Percentiles rank a stretch among this genome's conserved stretches.
Conservation (phyloP, 2,797 vertebrate species). For the Neoniphon sammara region DNA sequence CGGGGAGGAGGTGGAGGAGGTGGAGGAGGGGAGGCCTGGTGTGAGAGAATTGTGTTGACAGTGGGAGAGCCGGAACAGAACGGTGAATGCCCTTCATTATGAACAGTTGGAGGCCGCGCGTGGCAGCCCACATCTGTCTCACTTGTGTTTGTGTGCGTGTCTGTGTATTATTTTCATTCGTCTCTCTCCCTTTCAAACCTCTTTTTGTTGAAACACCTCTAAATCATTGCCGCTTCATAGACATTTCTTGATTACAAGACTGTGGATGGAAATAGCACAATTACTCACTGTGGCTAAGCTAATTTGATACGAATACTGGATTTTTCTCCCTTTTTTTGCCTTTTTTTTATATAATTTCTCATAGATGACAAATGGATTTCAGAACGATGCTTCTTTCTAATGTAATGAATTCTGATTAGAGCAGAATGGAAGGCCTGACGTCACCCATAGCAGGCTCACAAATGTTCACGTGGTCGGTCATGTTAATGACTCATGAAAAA, state of each 20-base stretch:
- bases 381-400: slow-evolving; percentile 52
- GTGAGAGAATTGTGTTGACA: slow-evolving; percentile 63
- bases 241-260: slow-evolving; percentile 53
- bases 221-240: slow-evolving; percentile 38
- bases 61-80: slow-evolving; percentile 62
- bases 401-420: slow-evolving; percentile 65
- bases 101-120: slow-evolving; percentile 57
- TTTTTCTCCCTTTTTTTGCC: slow-evolving; percentile 1
- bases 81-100: slow-evolving; percentile 74
- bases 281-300: slow-evolving; percentile 58
- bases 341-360: slow-evolving; percentile 32
- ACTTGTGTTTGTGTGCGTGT: slow-evolving; percentile 29
- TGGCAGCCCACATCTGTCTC: slow-evolving; percentile 72
- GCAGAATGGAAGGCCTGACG: slow-evolving; percentile 59
- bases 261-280: slow-evolving; percentile 44
- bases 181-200: slow-evolving; percentile 9
- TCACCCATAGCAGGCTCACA: slow-evolving; percentile 48
- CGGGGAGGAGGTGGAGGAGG: background rate
- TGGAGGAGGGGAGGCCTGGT: slow-evolving; percentile 23
- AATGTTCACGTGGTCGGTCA: slow-evolving; percentile 37
- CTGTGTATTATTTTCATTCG: slow-evolving; percentile 15
- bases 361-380: slow-evolving; percentile 55
- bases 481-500: slow-evolving; percentile 32
- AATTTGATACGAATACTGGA: slow-evolving; percentile 57
- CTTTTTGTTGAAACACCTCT: slow-evolving; percentile 34